Conservation (phyloP, 2,797 vertebrate genomes). For the Catharus ustulatus region DNA sequence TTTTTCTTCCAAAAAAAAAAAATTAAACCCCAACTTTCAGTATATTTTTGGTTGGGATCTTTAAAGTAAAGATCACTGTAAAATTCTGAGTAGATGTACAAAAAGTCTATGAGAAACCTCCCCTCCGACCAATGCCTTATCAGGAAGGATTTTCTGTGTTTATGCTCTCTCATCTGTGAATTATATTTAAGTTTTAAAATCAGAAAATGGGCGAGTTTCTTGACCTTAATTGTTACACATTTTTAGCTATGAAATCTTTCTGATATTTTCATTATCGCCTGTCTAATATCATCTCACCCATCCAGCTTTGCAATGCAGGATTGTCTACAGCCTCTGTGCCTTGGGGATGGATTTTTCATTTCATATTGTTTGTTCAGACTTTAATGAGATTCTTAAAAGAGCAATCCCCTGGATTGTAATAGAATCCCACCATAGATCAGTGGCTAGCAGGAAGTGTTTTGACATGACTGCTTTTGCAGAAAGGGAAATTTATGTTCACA, state of each 20-base stretch:
- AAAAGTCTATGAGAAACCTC: not conserved
- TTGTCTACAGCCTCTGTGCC: not conserved
- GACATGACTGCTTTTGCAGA: not conserved
- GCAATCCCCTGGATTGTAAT: conserved; percentile 30
- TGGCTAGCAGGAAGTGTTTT: not conserved
- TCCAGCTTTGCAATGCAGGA: not conserved
- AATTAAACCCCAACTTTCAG: rapidly evolving
- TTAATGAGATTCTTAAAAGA: conserved; percentile 64
- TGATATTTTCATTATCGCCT: not conserved
- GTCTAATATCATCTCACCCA: not conserved
- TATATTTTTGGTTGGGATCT: not conserved
- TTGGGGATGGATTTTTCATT: conserved; percentile 53
- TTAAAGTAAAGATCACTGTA: not conserved
- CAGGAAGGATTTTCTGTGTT: not conserved
- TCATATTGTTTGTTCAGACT: conserved; percentile 48
- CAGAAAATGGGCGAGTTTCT: not conserved
- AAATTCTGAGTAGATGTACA: not conserved
- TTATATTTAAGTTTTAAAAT: not conserved
- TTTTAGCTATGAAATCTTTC: not conserved
- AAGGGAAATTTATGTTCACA: not conserved
- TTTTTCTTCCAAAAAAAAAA: not conserved
- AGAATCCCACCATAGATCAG: not conserved
- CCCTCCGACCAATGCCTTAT: not conserved
- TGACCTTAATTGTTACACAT: conserved; percentile 17
- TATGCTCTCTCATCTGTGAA: not conserved